A percentile compares a stretch with the other conserved stretches of the same genome.
phyloP scores from a whole-genome alignment of 2,113 vertebrate species.

The Donacobius atricapilla region DNA sequence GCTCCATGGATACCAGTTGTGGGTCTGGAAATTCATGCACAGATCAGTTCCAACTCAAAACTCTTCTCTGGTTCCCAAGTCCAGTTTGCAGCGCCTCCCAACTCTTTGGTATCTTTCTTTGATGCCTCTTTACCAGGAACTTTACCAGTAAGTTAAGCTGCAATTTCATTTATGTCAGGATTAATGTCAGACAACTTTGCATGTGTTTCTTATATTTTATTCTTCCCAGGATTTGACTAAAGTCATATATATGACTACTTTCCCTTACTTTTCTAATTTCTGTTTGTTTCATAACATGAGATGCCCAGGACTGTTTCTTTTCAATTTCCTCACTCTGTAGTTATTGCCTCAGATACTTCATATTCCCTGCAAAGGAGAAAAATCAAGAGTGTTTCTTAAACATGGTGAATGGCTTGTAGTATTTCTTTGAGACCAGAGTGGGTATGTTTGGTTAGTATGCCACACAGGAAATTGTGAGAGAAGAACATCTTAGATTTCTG shows the following conservation, averaged over 20 bases:
- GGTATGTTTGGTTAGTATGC: conserved; percentile 17
- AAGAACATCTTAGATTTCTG: not conserved
- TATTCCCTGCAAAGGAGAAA: not conserved
- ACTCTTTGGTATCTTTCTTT: conserved; percentile 94
- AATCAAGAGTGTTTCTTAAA: not conserved
- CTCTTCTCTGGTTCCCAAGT: conserved; percentile 91
- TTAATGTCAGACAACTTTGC: not conserved
- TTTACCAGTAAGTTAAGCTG: conserved; percentile 85
- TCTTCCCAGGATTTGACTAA: not conserved
- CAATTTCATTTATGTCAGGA: not conserved
- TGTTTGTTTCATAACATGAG: not conserved
- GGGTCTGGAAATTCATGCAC: conserved; percentile 94
- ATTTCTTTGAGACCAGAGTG: not conserved
- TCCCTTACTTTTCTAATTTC: not conserved
- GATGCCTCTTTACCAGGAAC: conserved; percentile 96
- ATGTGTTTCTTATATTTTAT: not conserved
- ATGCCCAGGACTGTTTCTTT: not conserved
- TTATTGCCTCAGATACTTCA: not conserved
- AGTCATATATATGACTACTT: not conserved
- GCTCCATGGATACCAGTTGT: conserved; percentile 85
- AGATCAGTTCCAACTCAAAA: conserved; percentile 92
- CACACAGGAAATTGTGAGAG: not conserved
- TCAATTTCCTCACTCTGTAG: not conserved
- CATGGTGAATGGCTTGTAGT: not conserved
- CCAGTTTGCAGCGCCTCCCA: conserved; percentile 88